Evolutionary conservation across 2,797 vertebrate species (phyloP), one percentile per base, ranked within the genome.

Genomic region (Bovichtus variegatus): DNA sequence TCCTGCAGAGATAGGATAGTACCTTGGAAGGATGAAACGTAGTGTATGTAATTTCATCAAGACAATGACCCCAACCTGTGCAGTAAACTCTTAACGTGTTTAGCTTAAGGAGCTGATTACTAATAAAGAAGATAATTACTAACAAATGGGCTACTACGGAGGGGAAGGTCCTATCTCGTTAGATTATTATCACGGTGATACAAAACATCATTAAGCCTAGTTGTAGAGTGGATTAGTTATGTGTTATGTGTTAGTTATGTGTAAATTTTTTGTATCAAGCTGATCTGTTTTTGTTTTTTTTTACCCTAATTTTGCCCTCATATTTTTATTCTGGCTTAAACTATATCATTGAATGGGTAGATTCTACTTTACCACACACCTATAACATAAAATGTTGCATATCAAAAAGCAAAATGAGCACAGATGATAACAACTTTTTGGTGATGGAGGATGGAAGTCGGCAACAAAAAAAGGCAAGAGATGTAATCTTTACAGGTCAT

Each of bases 41-140:
- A 59, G 73, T 84, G 59, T 51, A n/a, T 75, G 80, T 87, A 82
- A 92, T 93, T 88, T 85, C 74, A 90, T 91, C 76, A 86, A 80
- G 44, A 87, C 51, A 73, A 87, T 66, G 81, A 89, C 78, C 86
- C 72, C 61, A 60, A 64, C 77, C 69, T 74, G 58, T 67, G 71
- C 71, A 51, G 64, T 41, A 51, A 85, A 83, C 46, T 47, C 60
- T 36, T 16, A 74, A 62, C 51, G 11, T 41, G 46, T 81, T 77
- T 29, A 68, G 19, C 62, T 83, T 68, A 21, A 66, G 72, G 76
- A 62, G 66, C 12, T 71, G 62, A 76, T 78, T 46, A 59, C 74
- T 78, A 81, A 65, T 90, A 82, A 77, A 87, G 81, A 29, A 65
- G 59, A 73, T 89, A 58, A 92, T 92, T 81, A 83, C 71, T 50